These are phyloP conservation scores for Venturia canescens DNA, from an alignment of 1,140 invertebrate species.

Conservation along the genomic window DNA sequence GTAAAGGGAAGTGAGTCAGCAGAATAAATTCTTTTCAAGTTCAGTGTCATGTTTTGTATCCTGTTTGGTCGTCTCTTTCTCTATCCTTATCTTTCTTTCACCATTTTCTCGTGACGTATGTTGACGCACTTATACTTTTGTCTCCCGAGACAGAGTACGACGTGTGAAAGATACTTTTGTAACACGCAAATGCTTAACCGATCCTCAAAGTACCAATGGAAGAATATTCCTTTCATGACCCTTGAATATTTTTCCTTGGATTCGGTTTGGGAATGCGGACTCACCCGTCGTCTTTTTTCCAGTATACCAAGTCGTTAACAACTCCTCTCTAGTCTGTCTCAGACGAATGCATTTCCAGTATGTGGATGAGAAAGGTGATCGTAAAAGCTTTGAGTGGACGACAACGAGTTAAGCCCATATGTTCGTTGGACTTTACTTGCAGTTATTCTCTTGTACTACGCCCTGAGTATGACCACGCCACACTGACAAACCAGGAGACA, in stretches of 20 bases:
- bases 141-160: background rate
- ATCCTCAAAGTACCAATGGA: background rate
- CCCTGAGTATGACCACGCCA: background rate
- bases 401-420: background rate
- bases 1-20: constrained; percentile 14
- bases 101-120: background rate
- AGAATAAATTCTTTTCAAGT: constrained; percentile 8
- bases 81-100: background rate
- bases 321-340: background rate
- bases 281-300: background rate
- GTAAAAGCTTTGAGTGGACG: background rate
- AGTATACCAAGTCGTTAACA: background rate
- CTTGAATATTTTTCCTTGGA: background rate
- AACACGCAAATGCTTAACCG: background rate
- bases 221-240: background rate
- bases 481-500: constrained; percentile 39
- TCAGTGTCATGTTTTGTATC: background rate
- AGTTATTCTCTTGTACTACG: constrained; percentile 18
- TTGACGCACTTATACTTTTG: background rate
- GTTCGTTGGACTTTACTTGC: background rate
- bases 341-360: background rate
- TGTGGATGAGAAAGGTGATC: background rate
- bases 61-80: background rate
- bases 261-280: background rate
- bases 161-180: background rate